These are phyloP conservation scores for Nycticryphes semicollaris DNA, from an alignment of 2,113 vertebrate species.

Conservation along the genomic window DNA sequence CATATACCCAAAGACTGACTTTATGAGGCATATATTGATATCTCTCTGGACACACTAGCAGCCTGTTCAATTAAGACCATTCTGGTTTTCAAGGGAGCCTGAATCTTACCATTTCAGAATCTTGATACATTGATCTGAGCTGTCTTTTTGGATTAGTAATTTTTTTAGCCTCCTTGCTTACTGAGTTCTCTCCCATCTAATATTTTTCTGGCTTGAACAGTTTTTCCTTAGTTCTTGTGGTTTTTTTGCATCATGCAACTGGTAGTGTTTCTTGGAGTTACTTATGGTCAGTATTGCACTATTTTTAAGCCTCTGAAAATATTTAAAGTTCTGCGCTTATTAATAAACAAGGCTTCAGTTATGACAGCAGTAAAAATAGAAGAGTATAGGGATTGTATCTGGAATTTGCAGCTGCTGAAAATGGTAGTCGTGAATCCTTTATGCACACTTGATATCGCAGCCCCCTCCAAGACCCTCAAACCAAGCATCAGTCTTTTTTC, in stretches of 20 bases:
- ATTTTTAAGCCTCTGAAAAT: not conserved
- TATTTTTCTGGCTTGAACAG: not conserved
- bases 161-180: not conserved
- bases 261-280: not conserved
- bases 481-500: not conserved
- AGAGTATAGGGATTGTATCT: not conserved
- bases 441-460: not conserved
- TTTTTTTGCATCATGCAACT: not conserved
- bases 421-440: not conserved
- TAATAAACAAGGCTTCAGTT: not conserved
- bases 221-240: not conserved
- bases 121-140: not conserved
- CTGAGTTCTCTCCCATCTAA: not conserved
- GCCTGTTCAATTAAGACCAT: not conserved
- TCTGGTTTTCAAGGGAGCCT: not conserved
- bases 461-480: not conserved
- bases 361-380: not conserved
- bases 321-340: not conserved
- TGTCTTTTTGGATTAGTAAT: not conserved
- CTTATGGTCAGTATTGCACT: not conserved
- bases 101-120: not conserved
- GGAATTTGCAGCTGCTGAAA: not conserved
- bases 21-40: not conserved
- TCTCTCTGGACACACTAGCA: not conserved
- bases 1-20: not conserved